Evolutionary conservation across 2,888 invertebrate species (phyloP).

Genomic region (Pinctada fucata): DNA sequence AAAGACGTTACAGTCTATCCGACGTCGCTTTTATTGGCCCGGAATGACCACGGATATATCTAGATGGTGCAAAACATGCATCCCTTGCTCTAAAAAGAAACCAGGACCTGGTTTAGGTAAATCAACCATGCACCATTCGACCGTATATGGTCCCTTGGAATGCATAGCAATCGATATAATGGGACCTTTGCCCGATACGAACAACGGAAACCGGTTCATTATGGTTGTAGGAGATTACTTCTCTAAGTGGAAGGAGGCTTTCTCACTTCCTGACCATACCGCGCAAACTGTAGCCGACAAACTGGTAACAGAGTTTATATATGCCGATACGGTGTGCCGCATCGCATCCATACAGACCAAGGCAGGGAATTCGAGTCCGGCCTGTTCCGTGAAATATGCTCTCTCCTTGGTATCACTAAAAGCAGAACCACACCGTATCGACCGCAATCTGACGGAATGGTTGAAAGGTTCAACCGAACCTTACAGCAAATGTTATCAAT

Average conservation of each 20-base stretch:
- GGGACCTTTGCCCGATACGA: conserved; percentile 39
- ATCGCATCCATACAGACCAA: no score
- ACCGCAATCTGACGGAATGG: conserved; percentile 41
- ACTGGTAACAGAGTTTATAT: conserved; percentile 35
- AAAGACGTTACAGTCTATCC: conserved; percentile 26
- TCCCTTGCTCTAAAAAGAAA: conserved; percentile 12
- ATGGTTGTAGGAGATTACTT: conserved; percentile 43
- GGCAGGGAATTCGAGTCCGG: conserved; percentile 43
- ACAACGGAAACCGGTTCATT: conserved; percentile 29
- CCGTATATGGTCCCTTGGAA: conserved; percentile 30
- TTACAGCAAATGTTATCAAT: conserved; percentile 33
- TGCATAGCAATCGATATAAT: conserved; percentile 38
- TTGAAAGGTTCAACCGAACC: conserved; percentile 42
- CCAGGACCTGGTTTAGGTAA: conserved; percentile 19
- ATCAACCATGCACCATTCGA: conserved; percentile 22
- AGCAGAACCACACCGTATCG: conserved; percentile 38
- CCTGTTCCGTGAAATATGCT: conserved; percentile 35
- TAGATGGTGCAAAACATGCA: conserved; percentile 25
- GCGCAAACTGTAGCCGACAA: no score
- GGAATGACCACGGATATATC: conserved; percentile 27
- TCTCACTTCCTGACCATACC: conserved; percentile 14
- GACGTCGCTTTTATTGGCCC: conserved; percentile 28
- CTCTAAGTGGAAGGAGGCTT: conserved; percentile 36
- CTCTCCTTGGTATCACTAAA: conserved; percentile 35
- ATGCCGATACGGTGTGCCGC: conserved; percentile 29